phyloP scores from a whole-genome alignment of 2,797 vertebrate genomes.

The Tenualosa ilisha region DNA sequence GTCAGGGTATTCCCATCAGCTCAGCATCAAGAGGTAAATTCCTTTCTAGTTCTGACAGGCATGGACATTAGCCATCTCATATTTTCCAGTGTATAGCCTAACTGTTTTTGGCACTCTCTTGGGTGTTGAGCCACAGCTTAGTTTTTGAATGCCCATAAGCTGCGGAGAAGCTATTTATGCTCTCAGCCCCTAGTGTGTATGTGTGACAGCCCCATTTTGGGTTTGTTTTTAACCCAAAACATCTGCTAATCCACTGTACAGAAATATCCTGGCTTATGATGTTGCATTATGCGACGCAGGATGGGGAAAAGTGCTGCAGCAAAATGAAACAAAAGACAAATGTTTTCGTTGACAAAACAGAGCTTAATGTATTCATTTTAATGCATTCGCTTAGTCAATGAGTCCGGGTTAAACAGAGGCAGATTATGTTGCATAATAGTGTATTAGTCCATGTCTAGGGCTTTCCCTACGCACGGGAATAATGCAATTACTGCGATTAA shows the following conservation, averaged over 20 bases:
- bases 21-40: not conserved
- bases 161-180: constrained; percentile 40
- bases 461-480: constrained; percentile 31
- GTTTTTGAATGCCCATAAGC: constrained; percentile 34
- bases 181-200: constrained; percentile 25
- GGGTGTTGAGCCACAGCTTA: not conserved
- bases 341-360: constrained; percentile 48
- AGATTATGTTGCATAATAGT: constrained; percentile 34
- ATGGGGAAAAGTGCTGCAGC: constrained; percentile 33
- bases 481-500: constrained; percentile 37
- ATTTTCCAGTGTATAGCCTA: not conserved
- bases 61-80: not conserved
- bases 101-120: not conserved
- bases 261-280: constrained; percentile 51
- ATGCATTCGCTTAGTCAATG: constrained; percentile 30
- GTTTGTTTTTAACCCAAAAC: constrained; percentile 41
- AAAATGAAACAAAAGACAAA: constrained; percentile 48
- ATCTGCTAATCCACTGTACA: constrained; percentile 47
- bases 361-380: constrained; percentile 39
- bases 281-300: constrained; percentile 42
- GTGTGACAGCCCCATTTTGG: constrained; percentile 35
- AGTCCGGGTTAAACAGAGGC: constrained; percentile 32
- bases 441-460: constrained; percentile 34
- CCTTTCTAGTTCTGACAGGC: not conserved
- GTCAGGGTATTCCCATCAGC: not conserved